Base-by-base conservation (phyloP, 2,888 invertebrate species). In the Sclerodermus sp. region DNA sequence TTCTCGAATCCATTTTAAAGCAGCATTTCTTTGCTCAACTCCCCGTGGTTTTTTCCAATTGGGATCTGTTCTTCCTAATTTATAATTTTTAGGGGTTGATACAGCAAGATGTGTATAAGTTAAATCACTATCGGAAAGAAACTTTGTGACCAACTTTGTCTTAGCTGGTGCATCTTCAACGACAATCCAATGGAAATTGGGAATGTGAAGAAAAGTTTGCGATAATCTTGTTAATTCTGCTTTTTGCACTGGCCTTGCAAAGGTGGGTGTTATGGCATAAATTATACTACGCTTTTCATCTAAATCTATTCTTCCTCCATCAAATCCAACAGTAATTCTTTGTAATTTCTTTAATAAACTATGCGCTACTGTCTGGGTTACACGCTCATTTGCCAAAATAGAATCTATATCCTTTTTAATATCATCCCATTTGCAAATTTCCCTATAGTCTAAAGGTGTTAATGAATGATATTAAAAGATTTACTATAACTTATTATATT, bases 201-300 rank as follows among this genome's bases (percentile, higher is more conserved):
- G 89, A 51, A 95, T 87, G 63, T 91, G 84, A 82, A 89, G 86
- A 57, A 97, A 84, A 1, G 94, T 89, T 71, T 96, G 92, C 6
- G 91, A 89, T 50, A 97, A 79, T 72, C 96, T 87, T 45, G 95
- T 95, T 10, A 97, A 81, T 78, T 97, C 97, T 9, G 96, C 96
- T 79, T 94, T 94, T 79, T 97, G 96, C 29, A 90, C 90, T 36
- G 90, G 86, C 53, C 96, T 83, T 18, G 86, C 79, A 77, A 95
- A 93, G 0, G 96, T 97, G 31, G 96, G 96, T 2, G 96, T 97
- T 62, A 97, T 88, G 13, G 91, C 91, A 77, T 92, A 96, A 61
- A 97, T 91, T 31, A 82, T 87, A 30, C 93, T 90, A 54, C 83
- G 67, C 3, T 32, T 43, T n/a, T 32, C 31, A 17, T 32, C 40